Base-by-base conservation (phyloP, 1,140 invertebrate genomes). In the Papilio dardanus region DNA sequence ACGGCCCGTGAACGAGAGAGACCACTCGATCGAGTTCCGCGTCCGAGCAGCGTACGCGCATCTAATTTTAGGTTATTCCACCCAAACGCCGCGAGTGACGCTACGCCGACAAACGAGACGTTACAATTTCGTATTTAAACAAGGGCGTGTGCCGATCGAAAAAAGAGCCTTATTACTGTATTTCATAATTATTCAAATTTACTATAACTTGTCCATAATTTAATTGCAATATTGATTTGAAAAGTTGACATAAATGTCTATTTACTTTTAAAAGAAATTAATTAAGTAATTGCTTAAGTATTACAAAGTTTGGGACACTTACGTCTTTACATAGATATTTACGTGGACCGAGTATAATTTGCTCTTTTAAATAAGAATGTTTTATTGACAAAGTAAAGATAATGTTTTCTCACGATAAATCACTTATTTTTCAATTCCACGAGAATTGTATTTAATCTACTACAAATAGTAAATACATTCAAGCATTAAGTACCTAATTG, bases 51-150 rank as follows among this genome's bases (percentile, higher is more conserved):
- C 88, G 81, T 86, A 85, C 87, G 83, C 87, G 88, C 86, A 87
- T 91, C 88, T 91, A 90, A 91, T 91, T 91, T 89, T 91, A 91
- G 88, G 88, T 89, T 89, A 88, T 91, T 90, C 88, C 89, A 87
- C 89, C 84, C 87, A 87, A 81, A 83, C 83, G 86, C 83, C 82
- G 81, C 81, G 21, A 31, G 68, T 30, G 28, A 40, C 68, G 37
- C 68, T 68, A 35, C 35, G 10, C 37, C 68, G 40, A 24, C 68
- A 46, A 71, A 71, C 68, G 68, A 28, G 68, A 28, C 68, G 68
- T 50, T 71, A 50, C 40, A 71, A 30, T 71, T 50, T 42, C 14
- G 68, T 71, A 40, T 71, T 40, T n/a, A 71, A 50, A 24, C 68
- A 58, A 58, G 54, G 54, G 54, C 54, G 54, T 58, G 68, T 50